A percentile compares a stretch with the other conserved stretches of the same genome.
These are phyloP conservation scores for Phodopus roborovskii DNA, from an alignment of 2,113 vertebrate species.

Conservation along the genomic window DNA sequence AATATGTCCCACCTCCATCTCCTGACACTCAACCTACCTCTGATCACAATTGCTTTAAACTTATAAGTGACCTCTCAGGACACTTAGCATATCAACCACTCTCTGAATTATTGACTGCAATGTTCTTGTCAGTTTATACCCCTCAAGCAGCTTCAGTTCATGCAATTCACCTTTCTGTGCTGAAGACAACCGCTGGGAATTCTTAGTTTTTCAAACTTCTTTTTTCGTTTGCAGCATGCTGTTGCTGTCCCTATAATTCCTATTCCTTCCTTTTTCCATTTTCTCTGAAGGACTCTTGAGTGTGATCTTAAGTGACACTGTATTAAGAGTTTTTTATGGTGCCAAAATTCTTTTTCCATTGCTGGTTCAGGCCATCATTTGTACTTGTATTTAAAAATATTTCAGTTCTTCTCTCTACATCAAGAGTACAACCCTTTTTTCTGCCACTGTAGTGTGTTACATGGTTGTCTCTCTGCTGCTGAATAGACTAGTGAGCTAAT, in stretches of 20 bases:
- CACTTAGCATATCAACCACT: background rate
- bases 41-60: background rate
- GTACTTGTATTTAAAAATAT: background rate
- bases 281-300: background rate
- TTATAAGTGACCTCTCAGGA: background rate
- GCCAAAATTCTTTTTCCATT: background rate
- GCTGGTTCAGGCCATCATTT: background rate
- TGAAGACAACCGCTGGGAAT: background rate
- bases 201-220: background rate
- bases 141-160: background rate
- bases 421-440: background rate
- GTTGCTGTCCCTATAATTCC: background rate
- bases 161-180: no score
- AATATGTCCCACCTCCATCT: background rate
- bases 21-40: background rate
- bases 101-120: background rate
- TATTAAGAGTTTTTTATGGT: background rate
- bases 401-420: background rate
- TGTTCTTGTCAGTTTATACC: background rate
- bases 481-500: background rate
- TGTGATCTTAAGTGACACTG: background rate
- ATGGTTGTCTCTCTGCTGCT: background rate
- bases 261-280: background rate
- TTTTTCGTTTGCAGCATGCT: background rate
- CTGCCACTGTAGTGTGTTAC: background rate